Evolutionary conservation across 2,797 vertebrate genomes (phyloP), one percentile per base, ranked within the genome.

Genomic region (Malacoraja senta): DNA sequence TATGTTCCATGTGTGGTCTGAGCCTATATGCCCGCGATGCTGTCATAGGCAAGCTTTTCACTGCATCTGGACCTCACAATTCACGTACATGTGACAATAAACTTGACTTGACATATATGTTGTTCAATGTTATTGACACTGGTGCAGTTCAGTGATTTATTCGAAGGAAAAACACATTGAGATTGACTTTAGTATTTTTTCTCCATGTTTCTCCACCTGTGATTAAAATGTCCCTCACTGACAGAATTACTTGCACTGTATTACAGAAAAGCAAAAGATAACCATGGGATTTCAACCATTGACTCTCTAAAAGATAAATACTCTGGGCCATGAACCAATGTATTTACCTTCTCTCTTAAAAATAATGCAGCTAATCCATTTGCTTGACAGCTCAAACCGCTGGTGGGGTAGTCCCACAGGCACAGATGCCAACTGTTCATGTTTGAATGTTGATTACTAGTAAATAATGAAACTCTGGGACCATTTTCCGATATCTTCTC

Each of bases 251-350:
- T 24, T 81, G 24, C 38, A 15, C 24, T 44, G 38, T 81, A 44
- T 21, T 26, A 81, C 44, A 53, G 24, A 21, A 35, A 44, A 38
- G 24, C 38, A 77, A 77, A 77, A 77, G 9, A 77, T 12, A 44
- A 44, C 79, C 79, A 26, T 53, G 38, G 79, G 38, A 81, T 81
- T 81, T 53, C 35, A 81, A 81, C 38, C 38, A 44, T 44, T 81
- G 79, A 7, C 79, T 81, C 35, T 19, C 79, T 53, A 81, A 81
- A 81, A 81, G 79, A 81, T 81, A 81, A 81, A 81, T 79, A 81
- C 1, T 81, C 8, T 38, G 38, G 38, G 35, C 79, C 24, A 6
- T 53, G 38, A 53, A 44, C 79, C 79, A 24, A 81, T 81, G 79
- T 53, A 81, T 21, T 44, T 81, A 44, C 38, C 38, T 81, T 38